phyloP scores from a whole-genome alignment of 2,888 invertebrate species.

The Seira musarum region DNA sequence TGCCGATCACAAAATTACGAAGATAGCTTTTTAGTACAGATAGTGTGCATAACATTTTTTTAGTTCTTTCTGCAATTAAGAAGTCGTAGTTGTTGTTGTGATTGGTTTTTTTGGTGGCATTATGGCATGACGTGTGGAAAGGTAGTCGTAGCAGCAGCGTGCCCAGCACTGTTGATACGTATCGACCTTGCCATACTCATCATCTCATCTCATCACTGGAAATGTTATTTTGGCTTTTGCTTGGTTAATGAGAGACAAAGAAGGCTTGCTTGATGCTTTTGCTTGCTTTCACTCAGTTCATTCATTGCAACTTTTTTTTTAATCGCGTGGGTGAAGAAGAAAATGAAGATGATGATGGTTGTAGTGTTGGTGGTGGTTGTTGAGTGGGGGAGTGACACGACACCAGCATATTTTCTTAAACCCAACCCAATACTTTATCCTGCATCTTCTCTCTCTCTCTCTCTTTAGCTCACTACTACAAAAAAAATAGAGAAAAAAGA shows the following conservation, averaged over 20 bases:
- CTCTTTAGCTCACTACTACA: conserved; percentile 48
- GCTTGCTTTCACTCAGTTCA: background rate
- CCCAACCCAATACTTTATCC: conserved; percentile 25
- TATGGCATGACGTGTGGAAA: no score
- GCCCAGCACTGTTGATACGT: background rate
- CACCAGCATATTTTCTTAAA: conserved; percentile 28
- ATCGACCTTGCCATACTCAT: background rate
- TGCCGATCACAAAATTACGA: background rate
- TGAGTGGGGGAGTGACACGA: conserved; percentile 21
- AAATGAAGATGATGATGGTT: background rate
- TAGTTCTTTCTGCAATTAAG: background rate
- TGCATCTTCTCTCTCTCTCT: conserved; percentile 33
- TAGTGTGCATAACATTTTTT: background rate
- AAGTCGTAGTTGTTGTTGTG: background rate
- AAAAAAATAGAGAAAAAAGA: conserved; percentile 58
- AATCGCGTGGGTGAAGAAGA: background rate
- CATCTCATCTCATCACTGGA: no score
- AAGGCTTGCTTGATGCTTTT: background rate
- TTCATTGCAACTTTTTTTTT: background rate
- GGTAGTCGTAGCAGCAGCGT: background rate
- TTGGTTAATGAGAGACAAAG: no score
- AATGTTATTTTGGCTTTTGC: no score
- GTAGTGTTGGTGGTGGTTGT: conserved; percentile 28
- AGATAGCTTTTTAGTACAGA: background rate
- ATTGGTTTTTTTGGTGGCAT: background rate